Evolutionary conservation across 2,113 vertebrate genomes (phyloP), one percentile per base, ranked within the genome.

Genomic region (Nycticryphes semicollaris): DNA sequence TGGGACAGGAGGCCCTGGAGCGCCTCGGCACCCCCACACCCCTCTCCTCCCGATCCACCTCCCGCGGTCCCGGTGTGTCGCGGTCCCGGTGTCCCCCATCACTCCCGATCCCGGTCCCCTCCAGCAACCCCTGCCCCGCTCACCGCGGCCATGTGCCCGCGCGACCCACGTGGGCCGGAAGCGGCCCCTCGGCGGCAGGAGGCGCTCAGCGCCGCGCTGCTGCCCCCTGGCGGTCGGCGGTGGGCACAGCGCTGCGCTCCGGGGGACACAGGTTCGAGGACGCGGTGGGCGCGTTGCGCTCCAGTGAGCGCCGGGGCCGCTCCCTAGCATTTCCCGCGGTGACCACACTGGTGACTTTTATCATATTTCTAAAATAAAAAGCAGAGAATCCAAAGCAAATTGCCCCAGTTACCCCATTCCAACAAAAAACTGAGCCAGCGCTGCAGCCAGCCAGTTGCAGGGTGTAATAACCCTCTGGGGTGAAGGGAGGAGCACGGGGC

Each of bases 381-480:
- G 9, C 39, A 8, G 63, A 11, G n/a, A 68, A 39, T 10, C 39
- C 39, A 39, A 84, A 27, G 7, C 19, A 68, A 70, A 10, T 12
- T 8, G 67, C 3, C n/a, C 63, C 30, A 12, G 8, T 5, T 54
- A 30, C 4, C 21, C 20, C 17, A 17, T 13, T 50, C 57, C 35
- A 10, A 4, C 35, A 35, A 22, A 10, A 33, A 31, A 14, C 5
- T 8, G 51, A 33, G 2, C 27, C 39, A 20, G 7, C 0, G 0
- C 15, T 0, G 10, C 43, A 48, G 54, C 33, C 53, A 6, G 14
- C 4, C 17, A 3, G 12, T 7, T 27, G n/a, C 6, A 2, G 17
- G 1, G 16, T 7, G 10, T 3, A 8, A 5, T 10, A 41, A 41
- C 1, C 22, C 53, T 11, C 4, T 0, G 1, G 12, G 35, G 37